These are phyloP conservation scores for Cavia aperea DNA, from an alignment of 2,113 vertebrate species.

Conservation along the genomic window DNA sequence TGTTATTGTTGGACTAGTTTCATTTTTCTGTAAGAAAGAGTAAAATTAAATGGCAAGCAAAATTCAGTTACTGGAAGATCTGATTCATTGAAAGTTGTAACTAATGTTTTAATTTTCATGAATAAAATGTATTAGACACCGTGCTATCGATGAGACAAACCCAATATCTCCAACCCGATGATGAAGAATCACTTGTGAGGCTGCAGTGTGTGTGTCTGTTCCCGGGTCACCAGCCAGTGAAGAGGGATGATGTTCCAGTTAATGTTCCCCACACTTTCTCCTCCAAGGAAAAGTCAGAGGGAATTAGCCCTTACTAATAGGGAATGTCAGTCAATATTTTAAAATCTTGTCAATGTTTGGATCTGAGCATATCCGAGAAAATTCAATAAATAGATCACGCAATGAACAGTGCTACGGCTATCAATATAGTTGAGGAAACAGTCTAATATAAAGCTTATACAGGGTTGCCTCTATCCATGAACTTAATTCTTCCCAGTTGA, in stretches of 20 bases:
- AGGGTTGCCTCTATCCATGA: neutral
- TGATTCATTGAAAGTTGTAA: neutral
- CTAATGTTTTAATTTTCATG: neutral
- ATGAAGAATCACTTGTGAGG: neutral
- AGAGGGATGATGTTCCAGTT: neutral
- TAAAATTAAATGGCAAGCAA: neutral
- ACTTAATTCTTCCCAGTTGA: neutral
- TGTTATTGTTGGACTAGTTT: neutral
- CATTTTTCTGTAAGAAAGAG: neutral
- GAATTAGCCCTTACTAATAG: neutral
- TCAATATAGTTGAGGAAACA: neutral
- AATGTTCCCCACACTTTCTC: neutral
- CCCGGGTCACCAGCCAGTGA: neutral
- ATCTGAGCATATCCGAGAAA: neutral
- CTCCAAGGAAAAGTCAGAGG: neutral
- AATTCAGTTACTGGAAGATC: neutral
- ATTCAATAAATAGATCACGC: neutral
- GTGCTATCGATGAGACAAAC: neutral
- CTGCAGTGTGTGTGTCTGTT: neutral
- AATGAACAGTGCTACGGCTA: neutral
- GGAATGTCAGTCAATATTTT: neutral
- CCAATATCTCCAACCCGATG: neutral
- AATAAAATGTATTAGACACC: neutral
- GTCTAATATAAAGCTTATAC: neutral
- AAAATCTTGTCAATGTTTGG: neutral